phyloP scores from a whole-genome alignment of 2,888 invertebrate genomes.

The Drosophila koepferae region DNA sequence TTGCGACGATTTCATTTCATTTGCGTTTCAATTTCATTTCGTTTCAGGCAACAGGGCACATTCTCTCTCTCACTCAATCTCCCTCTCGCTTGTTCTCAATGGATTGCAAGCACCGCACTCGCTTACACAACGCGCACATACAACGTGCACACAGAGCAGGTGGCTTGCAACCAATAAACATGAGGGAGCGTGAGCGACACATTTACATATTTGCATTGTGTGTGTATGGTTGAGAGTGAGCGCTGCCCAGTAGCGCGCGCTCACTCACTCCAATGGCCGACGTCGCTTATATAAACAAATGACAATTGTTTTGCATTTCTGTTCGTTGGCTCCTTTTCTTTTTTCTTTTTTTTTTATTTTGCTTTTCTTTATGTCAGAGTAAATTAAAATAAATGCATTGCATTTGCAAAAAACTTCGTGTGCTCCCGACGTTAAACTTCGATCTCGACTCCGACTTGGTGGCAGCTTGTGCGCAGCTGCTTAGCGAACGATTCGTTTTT shows the following conservation, averaged over 20 bases:
- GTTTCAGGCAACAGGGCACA: constrained; percentile 60
- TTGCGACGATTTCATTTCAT: constrained; percentile 73
- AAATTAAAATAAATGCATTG: constrained; percentile 80
- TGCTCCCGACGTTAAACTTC: constrained; percentile 43
- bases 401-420: constrained; percentile 65
- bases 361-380: constrained; percentile 59
- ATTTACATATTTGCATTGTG: constrained; percentile 73
- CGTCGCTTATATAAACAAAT: constrained; percentile 79
- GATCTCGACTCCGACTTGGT: constrained; percentile 31
- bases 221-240: constrained; percentile 51
- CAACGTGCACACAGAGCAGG: constrained; percentile 69
- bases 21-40: constrained; percentile 81
- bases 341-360: constrained; percentile 14
- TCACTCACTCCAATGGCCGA: constrained; percentile 64
- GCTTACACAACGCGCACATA: constrained; percentile 49
- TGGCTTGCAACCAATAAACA: constrained; percentile 84
- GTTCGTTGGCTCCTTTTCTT: constrained; percentile 53
- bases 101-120: constrained; percentile 36
- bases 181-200: constrained; percentile 68
- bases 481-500: constrained; percentile 41
- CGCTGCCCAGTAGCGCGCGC: constrained; percentile 59
- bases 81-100: constrained; percentile 10
- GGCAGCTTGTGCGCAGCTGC: constrained; percentile 69
- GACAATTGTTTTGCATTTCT: constrained; percentile 82
- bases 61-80: constrained; percentile 28